Evolutionary conservation across 2,888 invertebrate species (phyloP).

Genomic region (Gasteruption jaculator): DNA sequence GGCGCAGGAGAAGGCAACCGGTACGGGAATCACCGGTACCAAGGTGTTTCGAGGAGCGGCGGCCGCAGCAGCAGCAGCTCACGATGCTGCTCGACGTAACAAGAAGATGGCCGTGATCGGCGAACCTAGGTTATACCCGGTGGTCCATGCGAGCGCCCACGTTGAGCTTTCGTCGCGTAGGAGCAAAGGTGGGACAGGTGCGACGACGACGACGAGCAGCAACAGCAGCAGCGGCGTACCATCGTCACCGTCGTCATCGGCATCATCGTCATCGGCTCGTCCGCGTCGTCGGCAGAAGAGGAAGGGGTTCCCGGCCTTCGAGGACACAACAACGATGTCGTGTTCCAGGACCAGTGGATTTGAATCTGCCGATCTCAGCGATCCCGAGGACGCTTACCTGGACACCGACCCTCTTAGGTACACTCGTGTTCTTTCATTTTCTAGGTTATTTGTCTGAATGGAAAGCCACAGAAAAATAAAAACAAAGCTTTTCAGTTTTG

Average conservation of each 20-base stretch:
- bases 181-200: slow-evolving; percentile 24
- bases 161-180: slow-evolving; percentile 31
- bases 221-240: slow-evolving; percentile 15
- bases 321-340: slow-evolving; percentile 36
- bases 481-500: no score
- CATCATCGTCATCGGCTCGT: slow-evolving; percentile 16
- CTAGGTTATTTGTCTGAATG: no score
- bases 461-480: no score
- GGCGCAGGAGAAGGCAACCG: slow-evolving; percentile 19
- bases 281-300: slow-evolving; percentile 16
- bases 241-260: slow-evolving; percentile 8
- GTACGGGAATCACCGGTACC: slow-evolving; percentile 20
- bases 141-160: slow-evolving; percentile 36
- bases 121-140: slow-evolving; percentile 38
- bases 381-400: slow-evolving; percentile 40
- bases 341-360: slow-evolving; percentile 32
- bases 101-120: slow-evolving; percentile 49
- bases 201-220: slow-evolving; percentile 20
- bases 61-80: slow-evolving; percentile 31
- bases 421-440: slow-evolving; percentile 2
- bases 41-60: slow-evolving; percentile 28
- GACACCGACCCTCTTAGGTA: slow-evolving; percentile 45
- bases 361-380: slow-evolving; percentile 37
- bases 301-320: slow-evolving; percentile 26
- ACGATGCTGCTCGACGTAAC: slow-evolving; percentile 41